Evolutionary conservation across 2,113 vertebrate genomes (phyloP).

Genomic region (Hirundichthys speculiger): DNA sequence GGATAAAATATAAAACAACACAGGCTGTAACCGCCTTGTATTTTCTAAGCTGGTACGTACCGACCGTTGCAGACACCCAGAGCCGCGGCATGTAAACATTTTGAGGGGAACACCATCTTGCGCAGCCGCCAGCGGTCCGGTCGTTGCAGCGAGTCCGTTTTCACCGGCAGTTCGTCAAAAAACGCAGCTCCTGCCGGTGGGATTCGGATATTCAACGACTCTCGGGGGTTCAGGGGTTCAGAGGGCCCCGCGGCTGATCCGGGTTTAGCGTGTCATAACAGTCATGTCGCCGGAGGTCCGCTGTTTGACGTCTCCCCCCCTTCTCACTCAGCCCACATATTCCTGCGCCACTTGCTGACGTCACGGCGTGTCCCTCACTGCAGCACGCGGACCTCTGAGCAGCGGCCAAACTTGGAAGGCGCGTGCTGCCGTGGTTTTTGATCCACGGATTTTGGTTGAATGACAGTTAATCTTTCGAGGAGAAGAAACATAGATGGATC

Average conservation of each 20-base stretch:
- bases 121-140: background rate
- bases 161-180: background rate
- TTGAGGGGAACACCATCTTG: conserved; percentile 4
- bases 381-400: conserved; percentile 19
- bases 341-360: conserved; percentile 65
- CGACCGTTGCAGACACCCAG: background rate
- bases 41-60: background rate
- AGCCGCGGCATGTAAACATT: background rate
- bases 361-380: conserved; percentile 48
- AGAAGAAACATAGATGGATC: too few relatives aligned
- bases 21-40: background rate
- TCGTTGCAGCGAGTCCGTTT: too few relatives aligned
- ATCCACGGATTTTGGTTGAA: too few relatives aligned
- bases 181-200: background rate
- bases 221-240: too few relatives aligned
- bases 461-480: too few relatives aligned
- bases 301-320: background rate
- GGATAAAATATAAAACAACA: too few relatives aligned
- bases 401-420: background rate
- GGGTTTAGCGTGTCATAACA: conserved; percentile 39
- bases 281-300: too few relatives aligned
- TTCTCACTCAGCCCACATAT: conserved; percentile 38
- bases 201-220: rapidly evolving
- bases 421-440: too few relatives aligned
- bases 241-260: background rate